Evolutionary conservation across 2,888 invertebrate species (phyloP).

Genomic region (Parapristionchus giblindavisi): DNA sequence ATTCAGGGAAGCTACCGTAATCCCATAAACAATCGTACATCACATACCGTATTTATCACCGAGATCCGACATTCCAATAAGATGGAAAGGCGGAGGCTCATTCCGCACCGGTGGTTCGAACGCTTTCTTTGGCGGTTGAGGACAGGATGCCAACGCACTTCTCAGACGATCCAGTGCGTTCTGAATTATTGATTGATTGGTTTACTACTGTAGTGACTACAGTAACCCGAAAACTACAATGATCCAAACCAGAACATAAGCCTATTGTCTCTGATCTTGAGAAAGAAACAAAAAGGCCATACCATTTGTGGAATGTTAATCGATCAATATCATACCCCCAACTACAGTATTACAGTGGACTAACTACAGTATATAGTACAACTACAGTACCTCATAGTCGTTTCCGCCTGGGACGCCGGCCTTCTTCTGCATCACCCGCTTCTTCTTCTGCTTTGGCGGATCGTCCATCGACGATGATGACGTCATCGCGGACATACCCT

Average conservation of each 20-base stretch:
- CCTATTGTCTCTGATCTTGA: neutral
- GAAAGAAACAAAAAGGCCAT: neutral
- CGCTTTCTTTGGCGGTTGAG: constrained; percentile 43
- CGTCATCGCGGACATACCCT: too few relatives aligned
- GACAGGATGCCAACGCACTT: constrained; percentile 8
- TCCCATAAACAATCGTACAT: too few relatives aligned
- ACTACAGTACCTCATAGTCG: constrained; percentile 32
- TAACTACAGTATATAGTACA: too few relatives aligned
- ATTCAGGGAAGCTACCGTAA: too few relatives aligned
- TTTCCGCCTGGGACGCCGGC: constrained; percentile 42
- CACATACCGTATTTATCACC: constrained; percentile 38
- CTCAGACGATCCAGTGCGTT: constrained; percentile 1
- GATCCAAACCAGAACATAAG: neutral
- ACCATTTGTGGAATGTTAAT: neutral
- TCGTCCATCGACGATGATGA: too few relatives aligned
- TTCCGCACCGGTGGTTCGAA: constrained; percentile 49
- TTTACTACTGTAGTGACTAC: too few relatives aligned
- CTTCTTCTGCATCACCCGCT: constrained; percentile 58
- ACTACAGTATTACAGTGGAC: too few relatives aligned
- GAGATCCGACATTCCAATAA: constrained; percentile 48
- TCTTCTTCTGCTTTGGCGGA: constrained; percentile 61
- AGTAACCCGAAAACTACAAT: too few relatives aligned
- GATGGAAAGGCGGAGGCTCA: constrained; percentile 44
- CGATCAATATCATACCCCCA: neutral
- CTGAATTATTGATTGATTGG: too few relatives aligned